These are phyloP conservation scores for Perithous albicinctus DNA, from an alignment of 2,888 invertebrate genomes.

Conservation along the genomic window DNA sequence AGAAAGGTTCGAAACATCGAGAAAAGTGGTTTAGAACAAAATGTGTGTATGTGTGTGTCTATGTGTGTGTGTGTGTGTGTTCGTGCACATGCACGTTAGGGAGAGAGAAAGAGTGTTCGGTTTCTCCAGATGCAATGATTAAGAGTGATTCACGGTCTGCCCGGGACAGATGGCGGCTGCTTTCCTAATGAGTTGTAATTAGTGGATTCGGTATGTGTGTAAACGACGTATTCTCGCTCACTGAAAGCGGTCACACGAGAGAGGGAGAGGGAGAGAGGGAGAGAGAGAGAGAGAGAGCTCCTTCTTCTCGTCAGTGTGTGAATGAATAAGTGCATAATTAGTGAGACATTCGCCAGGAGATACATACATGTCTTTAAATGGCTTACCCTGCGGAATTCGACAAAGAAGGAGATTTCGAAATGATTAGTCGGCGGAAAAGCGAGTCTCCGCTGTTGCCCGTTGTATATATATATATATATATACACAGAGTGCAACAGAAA, in stretches of 20 bases:
- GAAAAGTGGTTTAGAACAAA: too few species aligned
- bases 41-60: too few species aligned
- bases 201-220: slow-evolving; percentile 82
- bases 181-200: slow-evolving; percentile 84
- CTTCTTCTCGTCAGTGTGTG: slow-evolving; percentile 33
- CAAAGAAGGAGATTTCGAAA: neutral
- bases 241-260: slow-evolving; percentile 8
- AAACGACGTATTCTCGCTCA: slow-evolving; percentile 66
- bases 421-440: neutral
- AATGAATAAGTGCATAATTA: slow-evolving; percentile 31
- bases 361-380: neutral
- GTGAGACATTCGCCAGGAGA: neutral
- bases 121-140: slow-evolving; percentile 83
- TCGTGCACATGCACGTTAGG: slow-evolving; percentile 22
- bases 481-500: too few species aligned
- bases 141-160: slow-evolving; percentile 83
- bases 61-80: too few species aligned
- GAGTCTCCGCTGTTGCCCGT: neutral
- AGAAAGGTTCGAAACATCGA: too few species aligned
- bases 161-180: slow-evolving; percentile 83
- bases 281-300: slow-evolving; percentile 62
- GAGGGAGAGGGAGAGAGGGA: too few species aligned
- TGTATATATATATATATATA: too few species aligned
- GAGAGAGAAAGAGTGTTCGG: slow-evolving; percentile 55
- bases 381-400: neutral